Evolutionary conservation across 2,888 invertebrate species (phyloP).

Genomic region (Schizaphis graminum): DNA sequence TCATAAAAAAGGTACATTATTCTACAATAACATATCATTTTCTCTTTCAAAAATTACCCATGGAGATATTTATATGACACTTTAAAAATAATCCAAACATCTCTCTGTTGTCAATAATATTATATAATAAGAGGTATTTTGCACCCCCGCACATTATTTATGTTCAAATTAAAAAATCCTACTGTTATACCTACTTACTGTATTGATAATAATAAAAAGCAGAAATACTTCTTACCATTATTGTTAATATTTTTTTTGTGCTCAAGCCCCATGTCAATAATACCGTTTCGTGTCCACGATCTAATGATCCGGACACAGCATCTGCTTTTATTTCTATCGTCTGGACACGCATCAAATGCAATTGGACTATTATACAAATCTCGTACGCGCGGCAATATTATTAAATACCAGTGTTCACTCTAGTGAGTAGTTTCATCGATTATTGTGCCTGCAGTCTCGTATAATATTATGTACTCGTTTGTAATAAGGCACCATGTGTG

Average conservation of each 20-base stretch:
- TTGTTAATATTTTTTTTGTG: constrained; percentile 55
- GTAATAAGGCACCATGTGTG: constrained; percentile 61
- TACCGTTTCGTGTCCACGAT: constrained; percentile 64
- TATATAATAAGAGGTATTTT: not conserved
- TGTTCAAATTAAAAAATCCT: constrained; percentile 29
- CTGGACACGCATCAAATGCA: constrained; percentile 63
- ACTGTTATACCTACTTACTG: not conserved
- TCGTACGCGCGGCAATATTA: constrained; percentile 47
- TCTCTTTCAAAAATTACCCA: constrained; percentile 9
- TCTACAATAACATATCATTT: constrained; percentile 19
- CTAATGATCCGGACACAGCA: constrained; percentile 63
- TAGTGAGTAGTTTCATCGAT: constrained; percentile 58
- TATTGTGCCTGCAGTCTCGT: constrained; percentile 47
- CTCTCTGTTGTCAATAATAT: not conserved
- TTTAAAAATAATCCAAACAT: not conserved
- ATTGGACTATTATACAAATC: constrained; percentile 57
- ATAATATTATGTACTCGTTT: constrained; percentile 54
- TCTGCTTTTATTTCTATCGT: constrained; percentile 60
- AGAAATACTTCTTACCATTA: constrained; percentile 38
- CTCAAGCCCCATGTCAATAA: constrained; percentile 60
- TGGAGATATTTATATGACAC: constrained; percentile 3
- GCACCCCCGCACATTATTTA: not conserved
- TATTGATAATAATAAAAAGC: constrained; percentile 14
- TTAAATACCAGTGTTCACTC: constrained; percentile 58
- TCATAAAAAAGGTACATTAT: constrained; percentile 37